Base-by-base conservation (phyloP, 2,113 vertebrate species). In the Sula dactylatra region DNA sequence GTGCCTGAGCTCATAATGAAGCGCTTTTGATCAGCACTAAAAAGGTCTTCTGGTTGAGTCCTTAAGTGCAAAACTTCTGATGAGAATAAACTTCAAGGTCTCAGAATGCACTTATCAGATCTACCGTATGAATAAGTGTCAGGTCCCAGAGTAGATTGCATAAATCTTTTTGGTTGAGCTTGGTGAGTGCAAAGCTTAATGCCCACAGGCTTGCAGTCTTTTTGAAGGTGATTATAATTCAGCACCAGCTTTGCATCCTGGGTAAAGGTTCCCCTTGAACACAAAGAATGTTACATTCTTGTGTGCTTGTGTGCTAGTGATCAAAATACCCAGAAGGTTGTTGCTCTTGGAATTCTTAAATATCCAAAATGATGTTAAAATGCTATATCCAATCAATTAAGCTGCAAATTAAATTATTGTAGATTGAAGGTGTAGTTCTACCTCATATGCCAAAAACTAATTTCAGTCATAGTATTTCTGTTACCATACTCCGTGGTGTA, bases 31-130 rank as follows among this genome's bases (percentile, higher is more conserved):
- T 98, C 94, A 97, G 86, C 95, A 91, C 86, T 96, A 66, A 94
- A 97, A 96, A 97, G 91, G 95, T 98, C 95, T 97, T 90, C 93
- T 82, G 61, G 88, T 89, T 95, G 95, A 98, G 97, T 97, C 91
- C 87, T 94, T 94, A 95, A 98, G 97, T 97, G 90, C 78, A 97
- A 96, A 98, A 97, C 91, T 97, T 97, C 91, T 97, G 96, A 97
- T 96, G 93, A 98, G 96, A 97, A 97, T 97, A 97, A 98, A 97
- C 97, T 97, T 98, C 94, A 98, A 97, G 97, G 94, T 98, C 97
- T 98, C 88, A 61, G 89, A 97, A 97, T 94, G 86, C 94, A 93
- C 96, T 98, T 98, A 97, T 96, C 95, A 97, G 96, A 98, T 98
- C 97, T 97, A 62, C 93, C 72, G n/a, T 90, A 93, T 82, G 96